phyloP scores from a whole-genome alignment of 2,113 vertebrate genomes.

The Odontesthes bonariensis region DNA sequence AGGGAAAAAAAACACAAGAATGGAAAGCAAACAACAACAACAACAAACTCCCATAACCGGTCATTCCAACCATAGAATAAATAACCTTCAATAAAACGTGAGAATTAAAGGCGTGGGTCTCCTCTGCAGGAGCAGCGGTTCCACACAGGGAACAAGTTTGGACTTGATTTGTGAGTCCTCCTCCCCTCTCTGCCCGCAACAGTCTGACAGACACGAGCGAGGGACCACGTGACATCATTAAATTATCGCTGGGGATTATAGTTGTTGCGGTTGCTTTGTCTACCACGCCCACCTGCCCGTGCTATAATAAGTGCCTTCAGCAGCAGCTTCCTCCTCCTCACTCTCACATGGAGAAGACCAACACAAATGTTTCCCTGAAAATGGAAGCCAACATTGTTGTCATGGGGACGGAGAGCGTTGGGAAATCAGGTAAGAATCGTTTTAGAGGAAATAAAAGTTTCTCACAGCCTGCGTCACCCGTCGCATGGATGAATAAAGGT shows the following conservation, averaged over 20 bases:
- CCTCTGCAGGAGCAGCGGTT: not conserved
- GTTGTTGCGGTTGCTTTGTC: conserved; percentile 16
- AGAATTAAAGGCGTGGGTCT: not conserved
- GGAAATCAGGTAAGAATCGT: conserved; percentile 84
- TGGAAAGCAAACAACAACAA: no score
- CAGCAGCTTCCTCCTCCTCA: conserved; percentile 12
- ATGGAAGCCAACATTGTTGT: conserved; percentile 87
- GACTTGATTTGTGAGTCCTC: not conserved
- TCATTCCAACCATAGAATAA: not conserved
- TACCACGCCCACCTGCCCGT: conserved; percentile 42
- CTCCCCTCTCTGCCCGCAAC: no score
- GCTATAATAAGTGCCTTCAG: conserved; percentile 25
- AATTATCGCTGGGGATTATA: not conserved
- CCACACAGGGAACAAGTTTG: not conserved
- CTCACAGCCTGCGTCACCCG: not conserved
- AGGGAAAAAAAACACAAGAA: no score
- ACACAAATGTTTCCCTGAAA: conserved; percentile 33
- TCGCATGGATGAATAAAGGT: not conserved
- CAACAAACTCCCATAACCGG: no score
- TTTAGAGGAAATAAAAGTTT: not conserved
- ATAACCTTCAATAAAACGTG: not conserved
- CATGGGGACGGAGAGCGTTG: conserved; percentile 86
- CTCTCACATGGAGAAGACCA: conserved; percentile 1
- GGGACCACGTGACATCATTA: conserved; percentile 19
- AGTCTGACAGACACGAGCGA: not conserved